Percentiles rank a stretch among this genome's conserved stretches.
Conservation (phyloP, 1,140 invertebrate species). For the Andrena cerasifolii region DNA sequence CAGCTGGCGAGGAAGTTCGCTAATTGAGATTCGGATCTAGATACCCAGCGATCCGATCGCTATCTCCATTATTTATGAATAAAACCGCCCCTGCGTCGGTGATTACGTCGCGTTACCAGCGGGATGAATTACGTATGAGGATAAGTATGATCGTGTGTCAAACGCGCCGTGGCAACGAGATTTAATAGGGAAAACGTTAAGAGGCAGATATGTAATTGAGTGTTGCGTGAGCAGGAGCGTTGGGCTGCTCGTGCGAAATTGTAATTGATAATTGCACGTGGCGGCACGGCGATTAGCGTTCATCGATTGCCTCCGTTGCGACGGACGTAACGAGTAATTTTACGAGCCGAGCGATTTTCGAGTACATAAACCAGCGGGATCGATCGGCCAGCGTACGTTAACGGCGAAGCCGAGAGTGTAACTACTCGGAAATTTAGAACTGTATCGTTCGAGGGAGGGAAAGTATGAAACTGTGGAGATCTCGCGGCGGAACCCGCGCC, state of each 20-base stretch:
- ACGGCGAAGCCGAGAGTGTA: too few relatives aligned
- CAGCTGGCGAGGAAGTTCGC: slow-evolving; percentile 25
- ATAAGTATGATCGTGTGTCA: too few relatives aligned
- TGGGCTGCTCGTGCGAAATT: too few relatives aligned
- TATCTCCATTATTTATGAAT: neutral
- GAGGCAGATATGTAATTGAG: too few relatives aligned
- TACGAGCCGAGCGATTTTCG: neutral
- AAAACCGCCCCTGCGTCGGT: too few relatives aligned
- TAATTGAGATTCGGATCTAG: slow-evolving; percentile 13
- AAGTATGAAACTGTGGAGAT: neutral
- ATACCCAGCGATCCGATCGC: neutral
- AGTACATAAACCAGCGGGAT: neutral
- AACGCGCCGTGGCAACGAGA: too few relatives aligned
- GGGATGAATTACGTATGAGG: neutral
- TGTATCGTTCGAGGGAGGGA: neutral
- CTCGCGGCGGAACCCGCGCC: neutral
- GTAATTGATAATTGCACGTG: neutral
- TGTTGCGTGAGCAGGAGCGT: too few relatives aligned
- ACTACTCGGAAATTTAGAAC: neutral
- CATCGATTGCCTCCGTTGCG: neutral
- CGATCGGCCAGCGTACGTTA: neutral
- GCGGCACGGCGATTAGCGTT: neutral
- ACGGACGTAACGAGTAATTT: too few relatives aligned
- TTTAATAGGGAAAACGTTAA: too few relatives aligned
- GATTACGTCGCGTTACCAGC: neutral